phyloP scores from a whole-genome alignment of 2,888 invertebrate species.

The Brachyptera risi region DNA sequence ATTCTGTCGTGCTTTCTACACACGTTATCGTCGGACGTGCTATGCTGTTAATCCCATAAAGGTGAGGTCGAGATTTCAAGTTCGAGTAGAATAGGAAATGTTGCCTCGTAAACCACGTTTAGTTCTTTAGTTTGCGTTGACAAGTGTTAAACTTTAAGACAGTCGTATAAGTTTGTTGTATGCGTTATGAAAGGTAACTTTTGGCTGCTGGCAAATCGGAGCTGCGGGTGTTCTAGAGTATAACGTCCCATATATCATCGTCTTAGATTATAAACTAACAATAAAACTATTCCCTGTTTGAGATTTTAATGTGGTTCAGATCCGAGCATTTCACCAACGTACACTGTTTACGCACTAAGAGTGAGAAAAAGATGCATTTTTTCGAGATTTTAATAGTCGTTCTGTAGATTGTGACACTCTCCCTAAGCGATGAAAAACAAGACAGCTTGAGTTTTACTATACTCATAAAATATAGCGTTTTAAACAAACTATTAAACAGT shows the following conservation, averaged over 20 bases:
- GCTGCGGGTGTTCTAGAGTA: constrained; percentile 13
- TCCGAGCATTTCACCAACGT: background rate
- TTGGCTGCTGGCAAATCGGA: background rate
- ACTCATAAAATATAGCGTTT: no score
- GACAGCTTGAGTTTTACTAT: no score
- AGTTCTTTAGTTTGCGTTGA: constrained; percentile 23
- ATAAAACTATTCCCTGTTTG: constrained; percentile 10
- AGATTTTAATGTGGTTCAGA: background rate
- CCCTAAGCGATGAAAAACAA: no score
- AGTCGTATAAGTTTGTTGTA: constrained; percentile 14
- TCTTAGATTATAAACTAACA: constrained; percentile 10
- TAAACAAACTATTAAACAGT: no score
- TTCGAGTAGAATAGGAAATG: constrained; percentile 4
- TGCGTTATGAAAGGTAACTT: background rate
- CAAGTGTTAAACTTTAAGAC: constrained; percentile 23
- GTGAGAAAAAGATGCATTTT: background rate
- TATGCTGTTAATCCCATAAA: background rate
- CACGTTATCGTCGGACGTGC: constrained; percentile 4
- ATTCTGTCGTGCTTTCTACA: background rate
- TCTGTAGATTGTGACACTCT: background rate
- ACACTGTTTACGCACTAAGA: no score
- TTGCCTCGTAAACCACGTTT: constrained; percentile 13
- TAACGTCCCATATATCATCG: constrained; percentile 12
- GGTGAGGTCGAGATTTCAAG: constrained; percentile 7
- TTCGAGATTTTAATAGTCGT: background rate